Evolutionary conservation across 2,797 vertebrate species (phyloP), one percentile per base, ranked within the genome.

Genomic region (Scyliorhinus canicula): DNA sequence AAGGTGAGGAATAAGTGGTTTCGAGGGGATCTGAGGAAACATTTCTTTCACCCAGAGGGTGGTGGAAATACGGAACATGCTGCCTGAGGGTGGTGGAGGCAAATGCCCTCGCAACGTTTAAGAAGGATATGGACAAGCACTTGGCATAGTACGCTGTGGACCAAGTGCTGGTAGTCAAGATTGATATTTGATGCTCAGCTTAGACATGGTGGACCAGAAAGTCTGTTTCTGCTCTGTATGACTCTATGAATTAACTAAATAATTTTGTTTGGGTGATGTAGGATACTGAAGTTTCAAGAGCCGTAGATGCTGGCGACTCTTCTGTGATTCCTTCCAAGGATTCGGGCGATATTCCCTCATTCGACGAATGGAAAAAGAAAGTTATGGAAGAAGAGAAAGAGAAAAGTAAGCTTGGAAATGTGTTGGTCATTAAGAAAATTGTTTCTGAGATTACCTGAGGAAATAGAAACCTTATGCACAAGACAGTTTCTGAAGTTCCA

Each of bases 371-470:
- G 99, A 99, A 99, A 96, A 99, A 99, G 96, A 98, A 99, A 96
- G 98, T 99, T 95, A 98, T 99, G 99, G 99, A 99, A 97, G 99
- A 99, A 95, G 99, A 99, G 96, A 99, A 99, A 96, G 99, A 99
- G 97, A 99, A 99, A 97, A 99, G 99, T 99, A 97, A 97, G 96
- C 96, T 94, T 93, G 44, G 11, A 35, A 28, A 63, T 24, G 4
- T 21, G n/a, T n/a, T 44, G n/a, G 21, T 8, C 96, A 95, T 93
- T 74, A 4, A 31, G 44, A 67, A 55, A 31, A 57, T 26, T 88
- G 6, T 16, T 28, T 86, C 55, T 88, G 85, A 55, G 44, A 8
- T 50, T 71, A 7, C 93, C 65, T 71, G 44, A 71, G 4, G 11
- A 6, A 67, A 52, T 71, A n/a, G 35, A 60, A 60, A 91, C 57